Base-by-base conservation (phyloP, 2,888 invertebrate genomes). In the Norana najaformis region DNA sequence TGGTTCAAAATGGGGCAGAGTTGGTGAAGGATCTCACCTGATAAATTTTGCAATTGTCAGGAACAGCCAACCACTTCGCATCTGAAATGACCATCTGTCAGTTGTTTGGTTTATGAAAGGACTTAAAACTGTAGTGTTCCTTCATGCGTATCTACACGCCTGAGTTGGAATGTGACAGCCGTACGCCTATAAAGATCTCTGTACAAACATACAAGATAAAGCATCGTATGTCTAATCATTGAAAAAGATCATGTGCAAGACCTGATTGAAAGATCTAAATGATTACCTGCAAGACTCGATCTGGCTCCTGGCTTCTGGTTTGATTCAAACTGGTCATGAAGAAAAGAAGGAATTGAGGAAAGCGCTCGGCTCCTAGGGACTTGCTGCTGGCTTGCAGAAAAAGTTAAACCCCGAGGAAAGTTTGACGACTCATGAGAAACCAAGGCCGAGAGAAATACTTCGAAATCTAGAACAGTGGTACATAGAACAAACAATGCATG, bases 271-370 rank as follows among this genome's bases (percentile, higher is more conserved):
- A 8, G n/a, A n/a, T 37, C 41, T 37, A 83, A 83, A 83, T 8
- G 18, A 36, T 37, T 90, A 94, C 94, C 93, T 90, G 94, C 93
- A 16, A 94, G 90, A 41, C 92, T 93, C 20, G 93, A 93, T 36
- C 93, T 91, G 13, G 93, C 90, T 34, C 93, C 94, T 4, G 93
- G 94, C 89, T 93, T 93, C 90, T 93, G 93, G 47, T 93, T 93
- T 83, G 92, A 93, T 90, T 94, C 93, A 90, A 93, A 94, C 90
- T 93, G 93, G 34, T 92, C 83, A 35, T 91, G 91, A 20, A 94
- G 91, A 90, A 93, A 93, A 41, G 91, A 90, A 88, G 94, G 94
- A 88, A 94, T 93, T 34, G 91, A 90, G 39, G 91, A 91, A 14
- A 94, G 83, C 34, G 93, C 93, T 89, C 93, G 93, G 34, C 92